Conservation (phyloP, 2,113 vertebrate species). For the Salvelinus fontinalis region DNA sequence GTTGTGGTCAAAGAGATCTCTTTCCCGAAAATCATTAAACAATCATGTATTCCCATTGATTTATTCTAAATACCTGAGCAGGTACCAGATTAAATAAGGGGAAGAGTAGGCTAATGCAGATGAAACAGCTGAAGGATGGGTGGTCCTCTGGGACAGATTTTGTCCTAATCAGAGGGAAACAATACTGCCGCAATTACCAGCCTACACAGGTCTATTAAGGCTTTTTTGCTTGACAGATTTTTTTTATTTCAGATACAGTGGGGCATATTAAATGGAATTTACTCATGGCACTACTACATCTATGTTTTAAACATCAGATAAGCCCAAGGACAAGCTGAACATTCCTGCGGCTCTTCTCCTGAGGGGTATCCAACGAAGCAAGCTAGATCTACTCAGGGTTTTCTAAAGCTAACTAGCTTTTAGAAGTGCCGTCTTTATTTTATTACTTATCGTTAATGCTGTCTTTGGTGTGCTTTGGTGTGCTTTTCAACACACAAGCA, state of each 20-base stretch:
- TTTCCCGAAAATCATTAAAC: slow-evolving; percentile 99
- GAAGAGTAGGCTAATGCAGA: slow-evolving; percentile 97
- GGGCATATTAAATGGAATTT: slow-evolving; percentile 92
- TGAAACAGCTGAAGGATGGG: slow-evolving; percentile 95
- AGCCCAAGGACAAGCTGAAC: slow-evolving; percentile 19
- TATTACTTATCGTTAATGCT: too few species aligned
- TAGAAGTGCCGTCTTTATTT: too few species aligned
- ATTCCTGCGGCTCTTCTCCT: slow-evolving; percentile 1
- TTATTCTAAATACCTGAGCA: slow-evolving; percentile 99
- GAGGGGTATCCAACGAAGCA: too few species aligned
- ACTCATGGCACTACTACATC: slow-evolving; percentile 82
- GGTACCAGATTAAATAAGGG: slow-evolving; percentile 96
- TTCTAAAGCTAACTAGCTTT: too few species aligned
- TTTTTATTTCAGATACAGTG: slow-evolving; percentile 96
- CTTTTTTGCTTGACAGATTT: slow-evolving; percentile 94
- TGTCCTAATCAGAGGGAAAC: slow-evolving; percentile 98
- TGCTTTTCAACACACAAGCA: too few species aligned
- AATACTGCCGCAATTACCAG: slow-evolving; percentile 95
- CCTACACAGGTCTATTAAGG: slow-evolving; percentile 98
- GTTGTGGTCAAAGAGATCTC: slow-evolving; percentile 93
- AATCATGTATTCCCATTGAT: slow-evolving; percentile 99
- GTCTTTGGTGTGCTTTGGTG: too few species aligned
- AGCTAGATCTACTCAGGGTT: too few species aligned
- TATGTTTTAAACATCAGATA: slow-evolving; percentile 80
- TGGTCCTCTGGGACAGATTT: slow-evolving; percentile 84